phyloP scores from a whole-genome alignment of 1,140 invertebrate genomes.

The Psilanteris sp. region DNA sequence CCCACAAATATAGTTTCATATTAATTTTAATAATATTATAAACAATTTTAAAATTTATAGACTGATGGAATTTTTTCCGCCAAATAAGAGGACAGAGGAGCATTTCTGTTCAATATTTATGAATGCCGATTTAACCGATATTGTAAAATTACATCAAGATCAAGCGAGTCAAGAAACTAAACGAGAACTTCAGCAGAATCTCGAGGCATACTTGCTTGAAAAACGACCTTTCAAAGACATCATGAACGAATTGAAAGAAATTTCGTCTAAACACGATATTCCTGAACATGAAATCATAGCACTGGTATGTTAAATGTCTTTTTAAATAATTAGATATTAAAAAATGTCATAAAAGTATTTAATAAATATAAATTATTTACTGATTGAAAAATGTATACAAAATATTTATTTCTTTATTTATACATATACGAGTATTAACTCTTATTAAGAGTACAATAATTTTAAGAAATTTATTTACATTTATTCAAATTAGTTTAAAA shows the following conservation, averaged over 20 bases:
- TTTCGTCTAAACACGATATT: slow-evolving; percentile 89
- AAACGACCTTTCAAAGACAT: slow-evolving; percentile 90
- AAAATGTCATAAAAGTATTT: no score
- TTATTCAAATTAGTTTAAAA: no score
- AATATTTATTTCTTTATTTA: no score
- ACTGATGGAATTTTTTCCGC: slow-evolving; percentile 94
- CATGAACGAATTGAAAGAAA: slow-evolving; percentile 90
- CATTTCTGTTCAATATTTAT: slow-evolving; percentile 91
- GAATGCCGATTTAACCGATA: slow-evolving; percentile 90
- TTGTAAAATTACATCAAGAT: slow-evolving; percentile 93
- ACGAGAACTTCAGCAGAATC: slow-evolving; percentile 86
- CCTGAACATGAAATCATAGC: slow-evolving; percentile 93
- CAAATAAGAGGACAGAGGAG: slow-evolving; percentile 94
- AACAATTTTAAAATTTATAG: no score
- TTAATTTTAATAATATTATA: no score
- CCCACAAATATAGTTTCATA: no score
- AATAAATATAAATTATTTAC: no score
- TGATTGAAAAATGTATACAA: no score
- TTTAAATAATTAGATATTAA: no score
- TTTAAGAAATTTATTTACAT: no score
- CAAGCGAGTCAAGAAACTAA: slow-evolving; percentile 93
- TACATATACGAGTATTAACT: no score
- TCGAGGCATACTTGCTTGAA: slow-evolving; percentile 91
- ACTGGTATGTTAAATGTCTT: slow-evolving; percentile 80
- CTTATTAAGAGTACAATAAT: no score